Evolutionary conservation across 1,140 invertebrate species (phyloP).

Genomic region (Caenorhabditis inopinata): DNA sequence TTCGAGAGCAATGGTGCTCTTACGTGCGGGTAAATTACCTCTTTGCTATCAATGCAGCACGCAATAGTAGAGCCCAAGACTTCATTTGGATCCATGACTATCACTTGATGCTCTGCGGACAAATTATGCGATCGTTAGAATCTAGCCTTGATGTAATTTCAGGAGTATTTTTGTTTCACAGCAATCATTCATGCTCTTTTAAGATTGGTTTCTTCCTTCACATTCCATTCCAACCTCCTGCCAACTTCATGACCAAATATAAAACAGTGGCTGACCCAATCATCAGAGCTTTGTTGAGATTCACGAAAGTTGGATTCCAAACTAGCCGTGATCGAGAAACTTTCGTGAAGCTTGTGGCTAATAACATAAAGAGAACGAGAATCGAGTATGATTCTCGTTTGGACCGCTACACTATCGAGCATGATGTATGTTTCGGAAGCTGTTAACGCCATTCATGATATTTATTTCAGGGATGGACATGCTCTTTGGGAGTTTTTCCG

Average conservation of each 20-base stretch:
- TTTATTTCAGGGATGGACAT: conserved; percentile 59
- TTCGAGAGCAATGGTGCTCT: conserved; percentile 63
- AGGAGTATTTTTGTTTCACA: background rate
- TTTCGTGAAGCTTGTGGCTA: conserved; percentile 58
- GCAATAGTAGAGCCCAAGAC: conserved; percentile 63
- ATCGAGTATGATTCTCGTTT: conserved; percentile 56
- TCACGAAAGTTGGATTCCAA: conserved; percentile 66
- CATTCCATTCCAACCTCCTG: conserved; percentile 66
- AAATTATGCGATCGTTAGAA: conserved; percentile 64
- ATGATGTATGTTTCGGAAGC: conserved; percentile 38
- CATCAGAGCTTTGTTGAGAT: conserved; percentile 58
- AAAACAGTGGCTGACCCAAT: conserved; percentile 63
- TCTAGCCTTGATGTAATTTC: conserved; percentile 56
- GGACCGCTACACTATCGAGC: conserved; percentile 62
- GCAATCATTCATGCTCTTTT: background rate
- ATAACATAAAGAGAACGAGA: conserved; percentile 54
- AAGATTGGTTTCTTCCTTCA: conserved; percentile 64
- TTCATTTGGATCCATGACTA: conserved; percentile 67
- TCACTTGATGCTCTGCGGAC: conserved; percentile 64
- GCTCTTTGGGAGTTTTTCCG: conserved; percentile 65
- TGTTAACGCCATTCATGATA: background rate
- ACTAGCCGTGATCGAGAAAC: conserved; percentile 63
- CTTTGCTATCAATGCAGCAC: conserved; percentile 63
- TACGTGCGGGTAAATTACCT: conserved; percentile 66
- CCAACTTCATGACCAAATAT: conserved; percentile 65